A percentile compares a stretch with the other conserved stretches of the same genome.
Evolutionary conservation across 2,113 vertebrate species (phyloP).

Genomic region (Morphnarchus princeps): DNA sequence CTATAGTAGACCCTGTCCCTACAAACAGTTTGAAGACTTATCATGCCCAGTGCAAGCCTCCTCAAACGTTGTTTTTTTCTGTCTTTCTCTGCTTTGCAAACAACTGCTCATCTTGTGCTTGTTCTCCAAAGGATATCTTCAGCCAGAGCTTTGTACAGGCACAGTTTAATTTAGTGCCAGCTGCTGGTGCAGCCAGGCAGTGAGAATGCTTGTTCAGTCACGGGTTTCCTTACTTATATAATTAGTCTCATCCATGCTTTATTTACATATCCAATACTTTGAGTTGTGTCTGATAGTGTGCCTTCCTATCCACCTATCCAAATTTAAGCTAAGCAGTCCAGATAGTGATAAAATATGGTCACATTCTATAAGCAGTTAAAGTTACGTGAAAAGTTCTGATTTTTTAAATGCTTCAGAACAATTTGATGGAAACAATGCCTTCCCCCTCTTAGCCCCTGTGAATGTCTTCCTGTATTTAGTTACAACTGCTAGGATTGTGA

Average conservation of each 20-base stretch:
- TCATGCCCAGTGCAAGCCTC: too few relatives aligned
- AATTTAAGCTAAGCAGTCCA: background rate
- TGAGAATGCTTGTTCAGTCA: background rate
- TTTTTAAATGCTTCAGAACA: background rate
- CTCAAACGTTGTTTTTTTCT: background rate
- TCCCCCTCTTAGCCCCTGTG: background rate
- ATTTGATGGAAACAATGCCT: background rate
- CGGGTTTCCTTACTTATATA: background rate
- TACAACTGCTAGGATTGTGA: background rate
- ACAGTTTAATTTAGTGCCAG: background rate
- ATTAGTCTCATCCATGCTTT: background rate
- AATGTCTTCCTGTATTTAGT: background rate
- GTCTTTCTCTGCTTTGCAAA: background rate
- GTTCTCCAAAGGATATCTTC: background rate
- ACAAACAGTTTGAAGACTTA: background rate
- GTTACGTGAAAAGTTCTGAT: background rate
- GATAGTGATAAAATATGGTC: background rate
- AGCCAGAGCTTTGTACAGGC: background rate
- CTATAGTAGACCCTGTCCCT: background rate
- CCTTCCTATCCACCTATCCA: background rate
- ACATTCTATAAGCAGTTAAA: background rate
- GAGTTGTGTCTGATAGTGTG: background rate
- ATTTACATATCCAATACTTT: background rate
- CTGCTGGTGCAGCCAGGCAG: background rate
- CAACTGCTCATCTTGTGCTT: rapidly evolving